Conservation (phyloP, 92 coral and sea anemone genomes). For the Porites evermanni region DNA sequence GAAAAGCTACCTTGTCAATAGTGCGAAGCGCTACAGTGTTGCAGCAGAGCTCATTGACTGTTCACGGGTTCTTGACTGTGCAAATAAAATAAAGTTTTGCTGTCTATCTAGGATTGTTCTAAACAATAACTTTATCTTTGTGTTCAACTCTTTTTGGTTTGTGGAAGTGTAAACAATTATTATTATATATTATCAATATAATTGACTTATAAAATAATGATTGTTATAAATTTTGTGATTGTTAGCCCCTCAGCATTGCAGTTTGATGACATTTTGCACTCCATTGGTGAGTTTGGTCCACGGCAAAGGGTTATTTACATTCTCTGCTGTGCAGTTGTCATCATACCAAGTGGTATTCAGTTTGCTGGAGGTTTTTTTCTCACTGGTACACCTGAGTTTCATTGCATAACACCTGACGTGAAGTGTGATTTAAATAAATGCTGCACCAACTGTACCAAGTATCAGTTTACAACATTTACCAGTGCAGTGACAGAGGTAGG, state of each 20-base stretch:
- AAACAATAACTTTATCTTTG: no score
- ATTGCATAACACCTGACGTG: conserved; percentile 28
- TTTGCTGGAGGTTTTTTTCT: conserved; percentile 67
- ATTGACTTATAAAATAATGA: no score
- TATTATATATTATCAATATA: no score
- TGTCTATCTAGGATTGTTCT: no score
- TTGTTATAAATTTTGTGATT: not conserved
- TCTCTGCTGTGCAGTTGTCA: conserved; percentile 54
- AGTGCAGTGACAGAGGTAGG: conserved; percentile 78
- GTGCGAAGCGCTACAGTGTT: no score
- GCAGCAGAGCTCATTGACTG: no score
- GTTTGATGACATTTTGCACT: conserved; percentile 69
- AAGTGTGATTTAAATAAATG: conserved; percentile 65
- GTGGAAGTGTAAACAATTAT: no score
- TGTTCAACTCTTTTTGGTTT: no score
- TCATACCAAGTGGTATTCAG: conserved; percentile 69
- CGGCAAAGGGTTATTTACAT: conserved; percentile 56
- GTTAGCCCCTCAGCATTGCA: conserved; percentile 1
- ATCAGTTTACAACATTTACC: conserved; percentile 53
- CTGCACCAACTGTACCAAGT: conserved; percentile 68
- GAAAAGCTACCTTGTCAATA: no score
- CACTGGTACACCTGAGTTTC: conserved; percentile 68
- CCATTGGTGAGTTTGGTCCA: conserved; percentile 77
- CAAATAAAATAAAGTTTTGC: no score
- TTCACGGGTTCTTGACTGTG: no score